These are phyloP conservation scores for Pseudochirops cupreus DNA, from an alignment of 2,797 vertebrate species.

Conservation along the genomic window DNA sequence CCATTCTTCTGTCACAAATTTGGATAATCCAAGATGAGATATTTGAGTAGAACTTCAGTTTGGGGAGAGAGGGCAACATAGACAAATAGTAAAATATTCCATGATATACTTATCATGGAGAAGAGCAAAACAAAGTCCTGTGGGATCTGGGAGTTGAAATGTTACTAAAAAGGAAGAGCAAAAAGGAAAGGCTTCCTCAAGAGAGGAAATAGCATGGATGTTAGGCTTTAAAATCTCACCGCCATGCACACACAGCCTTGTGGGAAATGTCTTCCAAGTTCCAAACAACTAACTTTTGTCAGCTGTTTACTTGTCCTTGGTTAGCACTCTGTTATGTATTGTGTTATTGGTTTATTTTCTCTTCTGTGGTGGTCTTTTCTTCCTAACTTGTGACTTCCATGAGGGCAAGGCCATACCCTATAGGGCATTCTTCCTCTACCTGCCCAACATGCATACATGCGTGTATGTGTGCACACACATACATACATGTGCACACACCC, in stretches of 20 bases:
- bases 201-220: background rate
- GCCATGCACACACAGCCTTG: background rate
- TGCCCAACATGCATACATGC: background rate
- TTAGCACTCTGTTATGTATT: background rate
- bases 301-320: background rate
- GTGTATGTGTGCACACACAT: background rate
- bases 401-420: background rate
- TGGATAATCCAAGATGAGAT: background rate
- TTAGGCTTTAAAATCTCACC: background rate
- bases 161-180: background rate
- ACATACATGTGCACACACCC: background rate
- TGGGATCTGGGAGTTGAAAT: background rate
- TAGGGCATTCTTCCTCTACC: background rate
- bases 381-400: background rate
- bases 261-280: background rate
- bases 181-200: background rate
- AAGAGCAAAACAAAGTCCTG: background rate
- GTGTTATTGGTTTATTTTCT: background rate
- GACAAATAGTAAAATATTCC: background rate
- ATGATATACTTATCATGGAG: background rate
- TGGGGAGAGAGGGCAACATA: background rate
- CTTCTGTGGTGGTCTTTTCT: background rate
- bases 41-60: background rate
- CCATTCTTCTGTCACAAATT: background rate
- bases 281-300: background rate